phyloP scores from a whole-genome alignment of 2,888 invertebrate genomes.

The Oscheius sp. region DNA sequence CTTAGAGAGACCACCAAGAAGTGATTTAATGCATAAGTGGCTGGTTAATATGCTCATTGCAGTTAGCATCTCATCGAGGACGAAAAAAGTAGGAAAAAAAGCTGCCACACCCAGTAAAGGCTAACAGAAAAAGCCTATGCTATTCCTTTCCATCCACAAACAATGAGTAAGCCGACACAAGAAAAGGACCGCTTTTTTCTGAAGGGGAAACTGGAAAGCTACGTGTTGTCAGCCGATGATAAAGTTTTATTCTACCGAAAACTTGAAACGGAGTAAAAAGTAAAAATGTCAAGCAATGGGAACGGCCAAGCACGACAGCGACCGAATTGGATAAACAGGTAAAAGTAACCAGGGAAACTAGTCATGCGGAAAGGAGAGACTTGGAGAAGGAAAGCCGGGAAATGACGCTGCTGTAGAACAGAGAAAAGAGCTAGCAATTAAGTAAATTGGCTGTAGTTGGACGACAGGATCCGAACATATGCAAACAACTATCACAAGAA shows the following conservation, averaged over 20 bases:
- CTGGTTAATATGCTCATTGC: too few relatives aligned
- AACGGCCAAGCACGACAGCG: background rate
- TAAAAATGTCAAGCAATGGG: background rate
- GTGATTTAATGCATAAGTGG: too few relatives aligned
- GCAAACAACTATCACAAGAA: too few relatives aligned
- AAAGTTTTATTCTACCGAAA: background rate
- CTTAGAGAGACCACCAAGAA: too few relatives aligned
- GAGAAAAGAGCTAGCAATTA: background rate
- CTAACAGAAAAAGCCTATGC: background rate
- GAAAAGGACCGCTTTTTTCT: background rate
- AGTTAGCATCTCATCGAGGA: too few relatives aligned
- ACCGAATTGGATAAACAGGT: too few relatives aligned
- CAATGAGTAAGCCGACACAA: slow-evolving; percentile 6
- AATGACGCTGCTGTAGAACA: background rate
- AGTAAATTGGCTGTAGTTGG: background rate
- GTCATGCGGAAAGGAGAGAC: too few relatives aligned
- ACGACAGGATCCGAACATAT: background rate
- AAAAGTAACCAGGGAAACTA: background rate
- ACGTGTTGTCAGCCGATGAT: background rate
- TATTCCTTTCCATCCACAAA: background rate
- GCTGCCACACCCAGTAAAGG: too few relatives aligned
- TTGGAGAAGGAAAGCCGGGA: too few relatives aligned
- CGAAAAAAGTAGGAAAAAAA: too few relatives aligned
- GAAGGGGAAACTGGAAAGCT: background rate
- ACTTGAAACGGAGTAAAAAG: background rate